Evolutionary conservation across 2,113 vertebrate genomes (phyloP), one percentile per base, ranked within the genome.

Genomic region (Saguinus imperator): DNA sequence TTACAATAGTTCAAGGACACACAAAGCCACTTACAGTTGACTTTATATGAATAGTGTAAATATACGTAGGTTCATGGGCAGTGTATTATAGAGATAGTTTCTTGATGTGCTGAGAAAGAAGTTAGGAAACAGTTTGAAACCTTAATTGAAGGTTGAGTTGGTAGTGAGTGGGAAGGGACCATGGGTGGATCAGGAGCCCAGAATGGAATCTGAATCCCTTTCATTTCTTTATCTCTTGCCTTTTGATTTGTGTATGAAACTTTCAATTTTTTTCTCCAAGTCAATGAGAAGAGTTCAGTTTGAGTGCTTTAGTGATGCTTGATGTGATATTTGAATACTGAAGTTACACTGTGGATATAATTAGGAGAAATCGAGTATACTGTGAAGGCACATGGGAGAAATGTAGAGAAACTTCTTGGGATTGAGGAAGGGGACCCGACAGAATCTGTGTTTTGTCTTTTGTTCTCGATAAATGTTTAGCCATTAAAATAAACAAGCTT

Each of bases 21-120:
- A 88, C 52, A 82, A 90, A 98, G 76, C 92, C 96, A 94, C 97
- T 86, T 97, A 87, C 4, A 83, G 85, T 96, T 80, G 58, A 61
- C 40, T 95, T 88, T 83, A 35, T n/a, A 21, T 75, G n/a, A 82
- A 45, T n/a, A 11, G 18, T 94, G 57, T 95, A 93, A 97, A 86
- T 57, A 45, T 0, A 1, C 80, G 85, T 95, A 58, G 18, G 76
- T 96, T 98, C 91, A 97, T 95, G 97, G 94, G 87, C 97, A 91
- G 95, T 98, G 84, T 97, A 73, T 80, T 90, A 64, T 84, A 8
- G 10, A 81, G 88, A 95, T 68, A 70, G 89, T 84, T 91, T 93
- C 83, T 81, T 95, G 61, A 93, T 93, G 89, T 96, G 75, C 82
- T 98, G 94, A 96, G 97, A 92, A 96, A 55, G 45, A 87, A 96